Base-by-base conservation (phyloP, 2,888 invertebrate genomes). In the Capitulum mitella region DNA sequence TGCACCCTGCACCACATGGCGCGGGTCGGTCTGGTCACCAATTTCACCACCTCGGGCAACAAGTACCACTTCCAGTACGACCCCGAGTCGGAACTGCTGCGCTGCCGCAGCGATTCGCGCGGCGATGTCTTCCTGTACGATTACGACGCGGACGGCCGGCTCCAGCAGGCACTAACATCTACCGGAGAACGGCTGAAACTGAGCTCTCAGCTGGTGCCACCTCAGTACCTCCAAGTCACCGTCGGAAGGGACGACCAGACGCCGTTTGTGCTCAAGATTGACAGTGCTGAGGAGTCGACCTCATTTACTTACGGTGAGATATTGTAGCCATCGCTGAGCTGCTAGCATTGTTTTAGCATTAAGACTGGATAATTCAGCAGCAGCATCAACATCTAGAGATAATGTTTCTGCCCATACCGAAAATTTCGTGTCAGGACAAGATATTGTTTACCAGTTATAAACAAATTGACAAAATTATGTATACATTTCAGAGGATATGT, bases 41-140 rank as follows among this genome's bases (percentile, higher is more conserved):
- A 92, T 85, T 89, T 97, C 83, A 86, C 86, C 8, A 94, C 95
- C 84, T 94, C 95, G 84, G 95, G 96, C 80, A 91, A 93, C 82
- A 91, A 93, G 43, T 95, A 80, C 92, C 93, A 85, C 87, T 97
- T 86, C 84, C 94, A 95, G 84, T 98, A 97, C 84, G 94, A 97
- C 85, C 92, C 93, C 82, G 92, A 92, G 82, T 92, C 92, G 22
- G 97, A 96, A 32, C 88, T 98, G 80, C 88, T 98, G 43, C 84
- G 82, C n/a, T 83, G 83, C 77, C 83, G 83, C 43, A 82, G 83
- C 14, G 83, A 83, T 8, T 82, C 83, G 12, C 82, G 83, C 3
- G 84, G 84, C 79, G 51, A 77, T 80, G 48, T 43, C 19, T 85
- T 86, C 82, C 92, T 95, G 83, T 97, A 97, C 86, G 92, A 93